Percentiles rank a stretch among this genome's conserved stretches.
Conservation (phyloP, 2,113 vertebrate species). For the Austrofundulus limnaeus region DNA sequence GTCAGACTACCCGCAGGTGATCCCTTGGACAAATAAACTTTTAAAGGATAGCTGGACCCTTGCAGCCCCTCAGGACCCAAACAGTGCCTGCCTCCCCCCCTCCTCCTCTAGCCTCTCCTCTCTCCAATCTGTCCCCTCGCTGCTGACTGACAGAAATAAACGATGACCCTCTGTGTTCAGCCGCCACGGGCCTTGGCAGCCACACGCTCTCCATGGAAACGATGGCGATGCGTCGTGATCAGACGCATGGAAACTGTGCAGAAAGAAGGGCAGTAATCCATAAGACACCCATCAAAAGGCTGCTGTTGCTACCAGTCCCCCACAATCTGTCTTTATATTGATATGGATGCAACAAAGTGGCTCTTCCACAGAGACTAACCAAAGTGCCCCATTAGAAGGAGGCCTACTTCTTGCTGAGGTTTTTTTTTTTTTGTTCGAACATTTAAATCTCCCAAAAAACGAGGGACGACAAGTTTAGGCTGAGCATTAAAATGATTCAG, state of each 20-base stretch:
- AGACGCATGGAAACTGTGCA: conserved; percentile 42
- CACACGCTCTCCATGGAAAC: conserved; percentile 74
- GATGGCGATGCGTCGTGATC: conserved; percentile 36
- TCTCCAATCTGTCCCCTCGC: conserved; percentile 27
- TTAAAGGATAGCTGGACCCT: conserved; percentile 38
- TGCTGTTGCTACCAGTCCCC: conserved; percentile 37
- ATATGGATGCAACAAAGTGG: conserved; percentile 12
- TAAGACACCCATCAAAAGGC: conserved; percentile 50
- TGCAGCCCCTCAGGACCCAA: conserved; percentile 14
- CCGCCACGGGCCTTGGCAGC: conserved; percentile 68
- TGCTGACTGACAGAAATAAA: conserved; percentile 68
- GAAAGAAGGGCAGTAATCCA: conserved; percentile 44
- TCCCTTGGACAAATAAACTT: conserved; percentile 65
- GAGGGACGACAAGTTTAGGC: conserved; percentile 16
- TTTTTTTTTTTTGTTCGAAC: conserved; percentile 35
- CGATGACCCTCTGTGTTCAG: conserved; percentile 63
- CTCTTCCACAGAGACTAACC: conserved; percentile 21
- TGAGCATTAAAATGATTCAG: not conserved
- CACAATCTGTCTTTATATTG: conserved; percentile 14
- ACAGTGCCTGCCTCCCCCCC: conserved; percentile 4
- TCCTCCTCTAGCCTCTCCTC: conserved; percentile 5
- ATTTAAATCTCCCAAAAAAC: not conserved
- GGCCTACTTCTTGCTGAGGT: conserved; percentile 25
- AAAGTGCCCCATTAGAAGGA: conserved; percentile 46
- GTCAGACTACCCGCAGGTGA: conserved; percentile 38